Percentiles rank a stretch among this genome's conserved stretches.
Evolutionary conservation across 2,113 vertebrate species (phyloP).

Genomic region (Progne subis): DNA sequence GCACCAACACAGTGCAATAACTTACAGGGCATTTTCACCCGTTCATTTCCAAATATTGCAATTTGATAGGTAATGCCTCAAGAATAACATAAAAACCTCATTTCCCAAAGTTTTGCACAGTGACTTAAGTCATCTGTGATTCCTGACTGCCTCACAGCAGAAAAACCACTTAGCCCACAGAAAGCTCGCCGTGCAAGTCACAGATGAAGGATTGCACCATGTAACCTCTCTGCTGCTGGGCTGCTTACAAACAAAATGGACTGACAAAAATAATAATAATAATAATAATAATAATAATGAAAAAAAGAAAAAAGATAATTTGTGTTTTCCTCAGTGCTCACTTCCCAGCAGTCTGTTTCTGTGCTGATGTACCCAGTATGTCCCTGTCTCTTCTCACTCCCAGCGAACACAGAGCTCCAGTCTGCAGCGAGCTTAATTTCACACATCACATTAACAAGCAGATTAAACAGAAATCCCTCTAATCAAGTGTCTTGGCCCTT

Average conservation of each 20-base stretch:
- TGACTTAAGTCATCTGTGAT: not conserved
- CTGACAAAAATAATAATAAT: not conserved
- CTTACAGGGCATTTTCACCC: not conserved
- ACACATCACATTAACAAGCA: not conserved
- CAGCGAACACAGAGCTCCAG: not conserved
- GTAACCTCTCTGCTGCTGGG: not conserved
- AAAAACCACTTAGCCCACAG: not conserved
- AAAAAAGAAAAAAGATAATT: not conserved
- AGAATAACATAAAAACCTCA: not conserved
- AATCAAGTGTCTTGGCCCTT: not conserved
- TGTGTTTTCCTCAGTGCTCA: not conserved
- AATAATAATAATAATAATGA: too few relatives aligned
- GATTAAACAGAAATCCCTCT: not conserved
- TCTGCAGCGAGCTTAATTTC: not conserved
- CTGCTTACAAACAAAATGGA: not conserved
- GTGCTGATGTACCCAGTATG: not conserved
- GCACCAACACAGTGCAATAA: fast-evolving
- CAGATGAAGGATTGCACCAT: not conserved
- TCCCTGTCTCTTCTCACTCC: not conserved
- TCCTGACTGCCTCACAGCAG: not conserved
- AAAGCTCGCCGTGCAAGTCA: not conserved
- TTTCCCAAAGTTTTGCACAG: not conserved
- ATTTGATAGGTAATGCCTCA: not conserved
- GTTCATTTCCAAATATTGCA: not conserved
- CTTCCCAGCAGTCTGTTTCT: not conserved